Evolutionary conservation across 1,140 invertebrate genomes (phyloP).

Genomic region (Latrodectus geometricus): DNA sequence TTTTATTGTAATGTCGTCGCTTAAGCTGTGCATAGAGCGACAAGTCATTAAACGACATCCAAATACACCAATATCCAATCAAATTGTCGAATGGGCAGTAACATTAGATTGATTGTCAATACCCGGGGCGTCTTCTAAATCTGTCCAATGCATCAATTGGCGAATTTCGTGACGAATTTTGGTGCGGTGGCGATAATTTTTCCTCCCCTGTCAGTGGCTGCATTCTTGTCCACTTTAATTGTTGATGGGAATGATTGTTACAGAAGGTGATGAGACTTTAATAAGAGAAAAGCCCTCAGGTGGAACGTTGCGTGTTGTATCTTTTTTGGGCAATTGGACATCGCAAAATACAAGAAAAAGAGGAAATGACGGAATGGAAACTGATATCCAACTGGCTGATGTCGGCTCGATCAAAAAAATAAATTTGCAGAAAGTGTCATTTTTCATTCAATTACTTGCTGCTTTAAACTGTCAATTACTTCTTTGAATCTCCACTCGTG

Average conservation of each 20-base stretch:
- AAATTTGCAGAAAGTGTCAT: not conserved
- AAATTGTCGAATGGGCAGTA: not conserved
- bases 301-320: not conserved
- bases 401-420: not conserved
- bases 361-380: not conserved
- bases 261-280: not conserved
- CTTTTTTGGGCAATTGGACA: not conserved
- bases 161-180: not conserved
- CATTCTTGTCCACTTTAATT: not conserved
- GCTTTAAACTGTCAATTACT: not conserved
- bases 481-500: not conserved
- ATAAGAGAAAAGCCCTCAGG: not conserved
- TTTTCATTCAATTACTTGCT: not conserved
- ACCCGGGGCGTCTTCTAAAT: not conserved
- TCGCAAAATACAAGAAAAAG: not conserved
- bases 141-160: not conserved
- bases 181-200: not conserved
- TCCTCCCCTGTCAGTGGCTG: not conserved
- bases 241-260: not conserved
- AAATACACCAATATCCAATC: not conserved
- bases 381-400: not conserved
- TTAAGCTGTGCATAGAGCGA: not conserved
- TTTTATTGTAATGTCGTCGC: not conserved
- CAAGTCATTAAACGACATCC: not conserved
- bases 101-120: not conserved